These are phyloP conservation scores for Scrobipalpa atriplicella DNA, from an alignment of 2,888 invertebrate genomes.

Conservation along the genomic window DNA sequence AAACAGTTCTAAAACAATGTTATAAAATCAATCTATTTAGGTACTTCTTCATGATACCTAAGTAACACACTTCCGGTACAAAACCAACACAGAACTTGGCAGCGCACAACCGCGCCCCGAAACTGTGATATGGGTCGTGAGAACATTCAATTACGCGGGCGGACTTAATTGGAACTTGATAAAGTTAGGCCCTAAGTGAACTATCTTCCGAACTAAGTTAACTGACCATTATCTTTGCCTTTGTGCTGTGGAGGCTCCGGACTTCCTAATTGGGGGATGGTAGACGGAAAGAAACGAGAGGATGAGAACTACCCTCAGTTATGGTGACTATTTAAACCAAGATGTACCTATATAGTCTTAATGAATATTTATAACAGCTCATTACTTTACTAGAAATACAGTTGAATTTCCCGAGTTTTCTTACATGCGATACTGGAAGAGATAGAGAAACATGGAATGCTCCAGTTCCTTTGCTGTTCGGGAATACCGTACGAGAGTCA, in stretches of 20 bases:
- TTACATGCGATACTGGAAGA: too few relatives aligned
- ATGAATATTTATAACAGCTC: too few relatives aligned
- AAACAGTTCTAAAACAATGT: too few relatives aligned
- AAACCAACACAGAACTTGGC: constrained; percentile 2
- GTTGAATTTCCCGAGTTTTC: too few relatives aligned
- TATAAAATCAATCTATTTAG: too few relatives aligned
- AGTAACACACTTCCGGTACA: neutral
- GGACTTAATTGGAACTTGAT: constrained; percentile 81
- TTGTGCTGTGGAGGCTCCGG: constrained; percentile 71
- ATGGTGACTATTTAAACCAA: too few relatives aligned
- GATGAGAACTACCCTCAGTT: constrained; percentile 41
- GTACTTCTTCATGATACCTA: neutral
- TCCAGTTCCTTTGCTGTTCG: too few relatives aligned
- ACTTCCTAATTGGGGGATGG: constrained; percentile 73
- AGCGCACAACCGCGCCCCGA: constrained; percentile 39
- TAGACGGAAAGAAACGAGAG: constrained; percentile 41
- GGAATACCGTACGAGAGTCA: too few relatives aligned
- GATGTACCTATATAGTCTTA: too few relatives aligned
- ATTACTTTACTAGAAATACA: too few relatives aligned
- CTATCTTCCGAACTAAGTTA: constrained; percentile 81
- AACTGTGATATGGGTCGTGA: constrained; percentile 75
- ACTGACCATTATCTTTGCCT: constrained; percentile 82
- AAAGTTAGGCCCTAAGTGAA: constrained; percentile 81
- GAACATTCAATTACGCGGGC: constrained; percentile 77
- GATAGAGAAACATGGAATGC: too few relatives aligned